These are phyloP conservation scores for Candoia aspera DNA, from an alignment of 2,113 vertebrate species.

Conservation along the genomic window DNA sequence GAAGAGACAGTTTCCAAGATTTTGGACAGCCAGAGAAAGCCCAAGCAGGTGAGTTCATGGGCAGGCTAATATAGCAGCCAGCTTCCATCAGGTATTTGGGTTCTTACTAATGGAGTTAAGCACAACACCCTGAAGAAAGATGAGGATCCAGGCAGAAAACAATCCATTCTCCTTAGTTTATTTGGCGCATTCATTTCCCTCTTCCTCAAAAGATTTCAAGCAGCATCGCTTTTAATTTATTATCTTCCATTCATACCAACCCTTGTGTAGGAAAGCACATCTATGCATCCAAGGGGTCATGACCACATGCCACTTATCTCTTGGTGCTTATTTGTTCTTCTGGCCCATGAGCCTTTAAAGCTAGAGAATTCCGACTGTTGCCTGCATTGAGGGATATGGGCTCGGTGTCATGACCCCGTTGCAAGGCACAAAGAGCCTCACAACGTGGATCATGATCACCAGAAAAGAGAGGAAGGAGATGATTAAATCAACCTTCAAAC, in stretches of 20 bases:
- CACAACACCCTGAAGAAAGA: background rate
- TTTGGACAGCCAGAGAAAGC: background rate
- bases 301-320: background rate
- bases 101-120: background rate
- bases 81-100: background rate
- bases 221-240: background rate
- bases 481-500: no score
- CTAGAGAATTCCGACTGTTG: conserved; percentile 38
- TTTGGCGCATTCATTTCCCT: background rate
- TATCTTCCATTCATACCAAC: background rate
- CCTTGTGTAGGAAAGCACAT: fast-evolving
- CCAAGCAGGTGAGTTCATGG: background rate
- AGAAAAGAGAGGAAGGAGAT: no score
- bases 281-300: background rate
- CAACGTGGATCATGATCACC: no score
- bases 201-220: background rate
- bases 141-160: background rate
- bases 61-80: background rate
- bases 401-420: no score
- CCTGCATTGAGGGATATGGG: conserved; percentile 8
- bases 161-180: background rate
- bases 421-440: no score
- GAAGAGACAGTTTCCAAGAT: background rate
- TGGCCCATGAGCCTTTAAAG: conserved; percentile 20
- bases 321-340: conserved; percentile 38